Base-by-base conservation (phyloP, 1,140 invertebrate species). In the Myzus persicae region DNA sequence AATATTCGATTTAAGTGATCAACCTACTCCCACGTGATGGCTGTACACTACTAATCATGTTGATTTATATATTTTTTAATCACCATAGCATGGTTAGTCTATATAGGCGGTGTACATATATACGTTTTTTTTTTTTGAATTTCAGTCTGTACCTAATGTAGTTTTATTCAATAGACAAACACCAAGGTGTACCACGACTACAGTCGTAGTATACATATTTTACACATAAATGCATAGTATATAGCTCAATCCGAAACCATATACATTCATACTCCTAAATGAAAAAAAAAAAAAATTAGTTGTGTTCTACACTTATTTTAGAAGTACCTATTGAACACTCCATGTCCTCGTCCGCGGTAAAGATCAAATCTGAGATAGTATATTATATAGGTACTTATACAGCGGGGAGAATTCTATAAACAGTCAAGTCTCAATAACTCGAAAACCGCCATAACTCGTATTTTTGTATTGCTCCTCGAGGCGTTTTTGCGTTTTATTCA, bases 1-100 rank as follows among this genome's bases (percentile, higher is more conserved):
- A 76, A 76, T 76, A 76, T 76, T 76, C 59, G 59, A 76, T 76
- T 76, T 76, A n/a, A 76, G 59, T 76, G n/a, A 76, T 76, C 59
- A 76, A 76, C 59, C 31, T 14, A 76, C 59, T 76, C 59, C 59
- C 59, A 76, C 59, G n/a, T 76, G n/a, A 76, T 76, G 31, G 14
- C 31, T 18, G 3, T 14, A n/a, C 59, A 76, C n/a, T 76, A 76
- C 59, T 67, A n/a, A 67, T 67, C 59, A n/a, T 67, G 59, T 67
- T n/a, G 59, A 67, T 76, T 76, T 76, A 76, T 76, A 36, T 36
- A n/a, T 76, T 76, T 51, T n/a, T n/a, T 76, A n/a, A 76, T n/a
- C 31, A n/a, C 14, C 18, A 67, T n/a, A n/a, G 9, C 14, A 48
- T n/a, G 48, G 59, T 76, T n/a, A n/a, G 11, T 76, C n/a, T 76